phyloP scores from a whole-genome alignment of 2,888 invertebrate genomes.

The Tenthredo scrophulariae region DNA sequence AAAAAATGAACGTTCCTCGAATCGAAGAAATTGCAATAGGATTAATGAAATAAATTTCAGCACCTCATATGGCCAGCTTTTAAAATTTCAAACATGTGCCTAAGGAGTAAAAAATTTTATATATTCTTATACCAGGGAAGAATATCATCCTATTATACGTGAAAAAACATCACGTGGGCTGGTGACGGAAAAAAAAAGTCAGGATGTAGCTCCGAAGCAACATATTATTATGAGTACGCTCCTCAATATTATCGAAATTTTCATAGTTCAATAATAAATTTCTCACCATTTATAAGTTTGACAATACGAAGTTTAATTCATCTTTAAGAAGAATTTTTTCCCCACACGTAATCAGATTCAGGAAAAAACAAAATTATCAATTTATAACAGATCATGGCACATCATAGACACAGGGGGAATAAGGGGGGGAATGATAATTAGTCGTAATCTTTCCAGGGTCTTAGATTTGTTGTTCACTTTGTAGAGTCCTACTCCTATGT shows the following conservation, averaged over 20 bases:
- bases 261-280: not conserved
- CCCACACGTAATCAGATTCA: not conserved
- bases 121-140: not conserved
- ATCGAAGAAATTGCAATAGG: not conserved
- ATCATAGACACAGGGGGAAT: constrained; percentile 8
- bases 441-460: constrained; percentile 21
- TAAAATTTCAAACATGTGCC: not conserved
- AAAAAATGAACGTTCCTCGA: not conserved
- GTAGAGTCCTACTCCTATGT: not conserved
- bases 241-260: not conserved
- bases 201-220: not conserved
- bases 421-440: not conserved
- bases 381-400: not conserved
- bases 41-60: not conserved
- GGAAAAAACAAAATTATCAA: not conserved
- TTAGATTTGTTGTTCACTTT: not conserved
- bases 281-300: not conserved
- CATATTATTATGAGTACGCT: not conserved
- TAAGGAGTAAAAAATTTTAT: not conserved
- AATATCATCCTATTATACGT: not conserved
- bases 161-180: not conserved
- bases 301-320: not conserved
- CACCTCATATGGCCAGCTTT: not conserved
- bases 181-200: not conserved
- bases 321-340: not conserved